These are phyloP conservation scores for Drosophila jambulina DNA, from an alignment of 1,140 invertebrate species.

Conservation along the genomic window DNA sequence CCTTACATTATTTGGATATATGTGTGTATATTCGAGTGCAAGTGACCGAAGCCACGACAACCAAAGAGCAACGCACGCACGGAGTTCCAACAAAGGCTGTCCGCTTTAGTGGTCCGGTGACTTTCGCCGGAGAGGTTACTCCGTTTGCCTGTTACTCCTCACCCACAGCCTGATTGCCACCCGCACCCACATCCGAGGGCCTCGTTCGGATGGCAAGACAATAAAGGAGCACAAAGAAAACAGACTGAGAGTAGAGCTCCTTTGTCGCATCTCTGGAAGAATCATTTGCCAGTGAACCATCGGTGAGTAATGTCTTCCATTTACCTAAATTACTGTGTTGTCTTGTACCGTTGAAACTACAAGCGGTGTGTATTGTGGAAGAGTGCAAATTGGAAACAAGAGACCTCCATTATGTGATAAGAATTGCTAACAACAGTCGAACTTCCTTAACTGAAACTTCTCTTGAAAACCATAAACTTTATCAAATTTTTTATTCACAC, in stretches of 20 bases:
- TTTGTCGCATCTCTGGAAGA: conserved; percentile 36
- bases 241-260: conserved; percentile 25
- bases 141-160: conserved; percentile 7
- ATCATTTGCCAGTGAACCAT: conserved; percentile 18
- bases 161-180: conserved; percentile 41
- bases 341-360: conserved; percentile 15
- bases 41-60: conserved; percentile 57
- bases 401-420: conserved; percentile 29
- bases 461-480: background rate
- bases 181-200: conserved; percentile 8
- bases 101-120: conserved; percentile 58
- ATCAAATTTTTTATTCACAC: background rate
- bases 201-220: conserved; percentile 43
- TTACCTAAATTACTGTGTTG: conserved; percentile 17
- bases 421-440: conserved; percentile 9
- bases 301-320: conserved; percentile 39
- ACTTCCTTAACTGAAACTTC: background rate
- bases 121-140: conserved; percentile 57
- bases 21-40: conserved; percentile 22
- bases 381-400: conserved; percentile 25
- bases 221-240: conserved; percentile 53
- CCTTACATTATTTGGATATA: background rate
- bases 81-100: conserved; percentile 57
- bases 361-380: conserved; percentile 12
- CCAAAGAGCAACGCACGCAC: conserved; percentile 68